Evolutionary conservation across 1,140 invertebrate species (phyloP), one percentile per base, ranked within the genome.

Genomic region (Frieseomelitta varia): DNA sequence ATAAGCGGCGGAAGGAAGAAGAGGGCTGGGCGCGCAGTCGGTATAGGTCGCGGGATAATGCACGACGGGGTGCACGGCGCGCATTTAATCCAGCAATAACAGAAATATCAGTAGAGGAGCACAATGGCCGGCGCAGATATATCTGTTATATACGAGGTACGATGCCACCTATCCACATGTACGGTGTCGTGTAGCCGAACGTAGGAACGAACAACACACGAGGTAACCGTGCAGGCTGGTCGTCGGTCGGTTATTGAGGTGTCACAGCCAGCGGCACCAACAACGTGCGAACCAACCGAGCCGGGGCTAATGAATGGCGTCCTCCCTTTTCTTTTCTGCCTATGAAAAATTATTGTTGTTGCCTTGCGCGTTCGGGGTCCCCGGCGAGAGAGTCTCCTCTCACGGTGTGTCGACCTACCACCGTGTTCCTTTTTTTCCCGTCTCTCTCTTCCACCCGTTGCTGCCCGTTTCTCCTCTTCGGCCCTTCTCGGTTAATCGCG

Each of bases 271-370:
- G 90, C 87, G 82, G 91, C 87, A 90, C 88, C 86, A 91, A 93
- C 93, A 93, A 94, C 91, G 93, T 94, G 93, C 92, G 93, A 93
- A 94, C 93, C 91, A 93, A 93, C 93, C 93, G 89, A 93, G 90
- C 84, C 92, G 89, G 88, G 87, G 88, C 92, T 94, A 94, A 94
- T 94, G 93, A 93, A 94, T 93, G 91, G 90, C 91, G 87, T 90
- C 91, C 91, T 91, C 91, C 92, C 91, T 91, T 92, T 93, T 93
- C 92, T 91, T 91, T 93, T 91, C 92, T 92, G 86, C 88, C 88
- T 91, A 90, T 93, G 93, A 93, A 93, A 93, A 93, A 93, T 93
- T 93, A 93, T 93, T 92, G 90, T 89, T 89, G 85, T 77, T 82
- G 63, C 72, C 81, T 71, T 78, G 61, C 56, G 65, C 72, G 61